Conservation (phyloP, 2,797 vertebrate species). For the Pseudochirops corinnae region DNA sequence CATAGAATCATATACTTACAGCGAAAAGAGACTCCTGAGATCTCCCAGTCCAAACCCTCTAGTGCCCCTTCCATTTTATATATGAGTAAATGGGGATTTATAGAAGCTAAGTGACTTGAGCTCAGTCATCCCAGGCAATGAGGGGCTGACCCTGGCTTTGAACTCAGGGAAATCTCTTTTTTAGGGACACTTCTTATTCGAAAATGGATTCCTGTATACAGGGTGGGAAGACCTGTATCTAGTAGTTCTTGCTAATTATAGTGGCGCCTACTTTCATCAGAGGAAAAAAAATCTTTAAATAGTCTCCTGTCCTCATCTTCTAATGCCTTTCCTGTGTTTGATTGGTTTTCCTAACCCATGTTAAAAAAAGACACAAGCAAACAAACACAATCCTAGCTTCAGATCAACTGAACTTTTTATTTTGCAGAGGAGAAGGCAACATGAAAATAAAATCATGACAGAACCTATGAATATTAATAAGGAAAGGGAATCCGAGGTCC, state of each 20-base stretch:
- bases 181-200: background rate
- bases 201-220: background rate
- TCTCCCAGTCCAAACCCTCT: background rate
- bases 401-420: slow-evolving; percentile 55
- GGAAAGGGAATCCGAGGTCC: slow-evolving; percentile 63
- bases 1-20: background rate
- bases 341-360: slow-evolving; percentile 63
- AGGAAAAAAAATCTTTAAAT: background rate
- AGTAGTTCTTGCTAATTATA: background rate
- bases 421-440: slow-evolving; percentile 67
- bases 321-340: slow-evolving; percentile 54
- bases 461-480: slow-evolving; percentile 77
- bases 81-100: background rate
- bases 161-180: background rate
- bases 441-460: slow-evolving; percentile 77
- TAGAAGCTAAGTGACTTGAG: background rate
- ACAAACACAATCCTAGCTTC: slow-evolving; percentile 65
- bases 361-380: slow-evolving; percentile 76
- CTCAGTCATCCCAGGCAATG: background rate
- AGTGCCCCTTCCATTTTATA: background rate
- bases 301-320: slow-evolving; percentile 17
- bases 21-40: background rate
- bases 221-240: background rate
- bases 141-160: background rate
- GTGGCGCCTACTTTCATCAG: background rate